These are phyloP conservation scores for Archilochus colubris DNA, from an alignment of 2,113 vertebrate genomes.

Conservation along the genomic window DNA sequence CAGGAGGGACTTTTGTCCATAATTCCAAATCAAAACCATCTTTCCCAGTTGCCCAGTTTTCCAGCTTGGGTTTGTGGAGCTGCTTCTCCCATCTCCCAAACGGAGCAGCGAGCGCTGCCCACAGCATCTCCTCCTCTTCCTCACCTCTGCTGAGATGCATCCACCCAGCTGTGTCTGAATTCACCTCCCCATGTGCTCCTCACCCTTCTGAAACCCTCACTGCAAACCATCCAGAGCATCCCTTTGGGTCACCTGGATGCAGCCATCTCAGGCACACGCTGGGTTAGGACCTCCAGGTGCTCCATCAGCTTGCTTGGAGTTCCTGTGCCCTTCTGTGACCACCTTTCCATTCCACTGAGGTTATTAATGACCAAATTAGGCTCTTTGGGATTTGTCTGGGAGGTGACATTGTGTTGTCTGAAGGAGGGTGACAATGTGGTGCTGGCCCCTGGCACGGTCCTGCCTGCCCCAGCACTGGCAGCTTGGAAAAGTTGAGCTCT, in stretches of 20 bases:
- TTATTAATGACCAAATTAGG: neutral
- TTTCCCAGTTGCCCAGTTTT: neutral
- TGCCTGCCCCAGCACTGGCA: neutral
- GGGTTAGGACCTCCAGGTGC: neutral
- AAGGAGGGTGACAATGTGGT: neutral
- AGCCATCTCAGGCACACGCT: neutral
- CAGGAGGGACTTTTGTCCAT: neutral
- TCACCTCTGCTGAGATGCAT: neutral
- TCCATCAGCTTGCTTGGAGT: rapidly evolving
- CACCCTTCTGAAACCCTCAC: neutral
- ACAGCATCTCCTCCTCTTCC: neutral
- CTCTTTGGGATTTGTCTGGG: neutral
- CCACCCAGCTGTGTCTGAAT: neutral
- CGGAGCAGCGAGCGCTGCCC: neutral
- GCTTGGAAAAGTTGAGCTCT: neutral
- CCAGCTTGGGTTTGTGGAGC: neutral
- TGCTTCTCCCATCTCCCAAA: neutral
- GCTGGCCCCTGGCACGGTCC: neutral
- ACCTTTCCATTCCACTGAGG: rapidly evolving
- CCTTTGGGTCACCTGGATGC: neutral
- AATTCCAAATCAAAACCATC: neutral
- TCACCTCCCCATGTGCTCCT: neutral
- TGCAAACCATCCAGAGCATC: neutral
- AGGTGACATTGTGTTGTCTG: neutral
- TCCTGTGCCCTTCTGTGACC: rapidly evolving